Evolutionary conservation across 1,140 invertebrate species (phyloP), one percentile per base, ranked within the genome.

Genomic region (Zaprionus gabonicus): DNA sequence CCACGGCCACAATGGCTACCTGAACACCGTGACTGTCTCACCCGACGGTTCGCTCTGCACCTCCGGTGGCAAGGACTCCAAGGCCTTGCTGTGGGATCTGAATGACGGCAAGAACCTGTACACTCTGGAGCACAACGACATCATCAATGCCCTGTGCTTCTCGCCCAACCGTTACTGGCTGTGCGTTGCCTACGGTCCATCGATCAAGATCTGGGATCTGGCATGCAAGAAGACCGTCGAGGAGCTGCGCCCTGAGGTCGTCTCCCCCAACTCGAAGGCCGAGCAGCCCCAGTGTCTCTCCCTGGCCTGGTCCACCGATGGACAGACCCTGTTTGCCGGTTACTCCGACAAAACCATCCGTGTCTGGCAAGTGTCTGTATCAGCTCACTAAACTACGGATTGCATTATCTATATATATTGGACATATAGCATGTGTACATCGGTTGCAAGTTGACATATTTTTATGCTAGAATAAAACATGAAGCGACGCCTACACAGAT

Each of bases 161-260:
- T 99, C 98, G 84, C 99, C 99, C 58, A 99, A 99, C 94, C 96
- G 99, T 93, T 99, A 99, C 93, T 99, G 99, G 99, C 95, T 99
- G 15, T 99, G 99, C 94, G 99, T 99, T 91, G 99, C 99, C n/a
- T 99, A 97, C 92, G 99, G 99, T 86, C 98, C 99, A 66, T 97
- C 96, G 81, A 99, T 99, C 93, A 99, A 99, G 94, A 99, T 99
- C 92, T 99, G 99, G 99, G 99, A 99, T 95, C 95, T 99, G 92
- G 99, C 99, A 95, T 98, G 97, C 94, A 99, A 99, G 94, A 98
- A 99, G 93, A 98, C 99, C 95, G 98, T 99, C 83, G 99, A 99
- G 94, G 99, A 99, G 94, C 94, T 99, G 53, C 97, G 97, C 92
- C 98, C 98, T 15, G 99, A 99, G 92, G 97, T 99, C 82, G 96